Evolutionary conservation across 1,140 invertebrate genomes (phyloP).

Genomic region (Drosophila insularis): DNA sequence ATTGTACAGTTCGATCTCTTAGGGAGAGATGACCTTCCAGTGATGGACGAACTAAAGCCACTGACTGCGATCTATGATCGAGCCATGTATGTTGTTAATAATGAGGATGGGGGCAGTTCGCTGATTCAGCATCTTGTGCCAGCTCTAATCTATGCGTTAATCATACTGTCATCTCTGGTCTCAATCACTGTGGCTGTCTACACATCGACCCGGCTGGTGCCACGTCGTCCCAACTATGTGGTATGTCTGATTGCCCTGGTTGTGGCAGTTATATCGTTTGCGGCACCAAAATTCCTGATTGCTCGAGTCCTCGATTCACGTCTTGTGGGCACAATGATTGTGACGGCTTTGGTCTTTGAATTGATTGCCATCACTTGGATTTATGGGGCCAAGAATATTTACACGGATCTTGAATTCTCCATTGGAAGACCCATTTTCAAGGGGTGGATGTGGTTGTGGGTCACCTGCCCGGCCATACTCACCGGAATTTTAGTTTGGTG

Average conservation of each 20-base stretch:
- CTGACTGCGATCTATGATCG: slow-evolving; percentile 79
- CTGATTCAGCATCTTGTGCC: slow-evolving; percentile 65
- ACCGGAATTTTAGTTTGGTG: slow-evolving; percentile 79
- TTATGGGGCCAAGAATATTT: slow-evolving; percentile 81
- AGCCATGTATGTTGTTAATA: slow-evolving; percentile 46
- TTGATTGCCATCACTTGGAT: slow-evolving; percentile 80
- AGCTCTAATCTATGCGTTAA: slow-evolving; percentile 63
- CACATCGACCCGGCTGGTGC: slow-evolving; percentile 72
- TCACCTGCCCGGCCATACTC: slow-evolving; percentile 70
- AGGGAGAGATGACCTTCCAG: slow-evolving; percentile 39
- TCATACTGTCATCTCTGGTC: slow-evolving; percentile 69
- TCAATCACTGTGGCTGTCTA: slow-evolving; percentile 76
- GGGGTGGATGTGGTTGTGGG: slow-evolving; percentile 77
- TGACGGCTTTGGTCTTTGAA: slow-evolving; percentile 77
- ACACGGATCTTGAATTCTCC: slow-evolving; percentile 81
- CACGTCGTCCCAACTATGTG: slow-evolving; percentile 76
- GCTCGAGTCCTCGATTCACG: slow-evolving; percentile 73
- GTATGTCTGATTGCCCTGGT: slow-evolving; percentile 75
- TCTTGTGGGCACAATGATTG: slow-evolving; percentile 72
- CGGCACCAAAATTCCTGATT: slow-evolving; percentile 73
- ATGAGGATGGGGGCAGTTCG: slow-evolving; percentile 15
- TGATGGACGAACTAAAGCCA: slow-evolving; percentile 76
- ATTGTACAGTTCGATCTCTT: slow-evolving; percentile 80
- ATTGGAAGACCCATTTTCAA: slow-evolving; percentile 80
- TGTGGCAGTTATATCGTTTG: slow-evolving; percentile 69